Percentiles rank a stretch among this genome's conserved stretches.
phyloP scores from a whole-genome alignment of 2,113 vertebrate species.

The Mustela lutreola region DNA sequence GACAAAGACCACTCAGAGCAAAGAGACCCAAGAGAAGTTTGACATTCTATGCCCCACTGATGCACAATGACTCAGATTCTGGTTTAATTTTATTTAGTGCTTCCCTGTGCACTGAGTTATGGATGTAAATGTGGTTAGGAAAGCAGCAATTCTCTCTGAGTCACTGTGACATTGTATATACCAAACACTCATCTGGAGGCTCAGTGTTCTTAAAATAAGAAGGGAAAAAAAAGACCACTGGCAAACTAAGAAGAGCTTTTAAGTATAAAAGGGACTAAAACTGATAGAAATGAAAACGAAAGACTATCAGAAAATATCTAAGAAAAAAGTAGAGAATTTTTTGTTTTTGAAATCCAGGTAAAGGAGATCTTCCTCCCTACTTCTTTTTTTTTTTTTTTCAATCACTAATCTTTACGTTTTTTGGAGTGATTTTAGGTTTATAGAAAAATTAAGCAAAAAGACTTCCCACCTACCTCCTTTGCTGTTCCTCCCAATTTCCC shows the following conservation, averaged over 20 bases:
- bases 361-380: neutral
- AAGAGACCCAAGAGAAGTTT: neutral
- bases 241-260: neutral
- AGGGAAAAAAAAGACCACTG: neutral
- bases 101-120: neutral
- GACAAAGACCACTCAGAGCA: neutral
- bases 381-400: neutral
- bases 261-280: neutral
- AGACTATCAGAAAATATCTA: neutral
- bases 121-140: neutral
- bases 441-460: neutral
- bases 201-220: neutral
- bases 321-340: neutral
- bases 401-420: neutral
- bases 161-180: neutral
- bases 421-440: neutral
- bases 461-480: neutral
- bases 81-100: neutral
- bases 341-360: neutral
- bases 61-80: neutral
- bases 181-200: neutral
- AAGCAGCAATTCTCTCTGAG: neutral
- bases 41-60: too few relatives aligned
- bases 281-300: neutral
- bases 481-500: neutral